A percentile compares a stretch with the other conserved stretches of the same genome.
Conservation (phyloP, 2,113 vertebrate genomes). For the Scomber colias region DNA sequence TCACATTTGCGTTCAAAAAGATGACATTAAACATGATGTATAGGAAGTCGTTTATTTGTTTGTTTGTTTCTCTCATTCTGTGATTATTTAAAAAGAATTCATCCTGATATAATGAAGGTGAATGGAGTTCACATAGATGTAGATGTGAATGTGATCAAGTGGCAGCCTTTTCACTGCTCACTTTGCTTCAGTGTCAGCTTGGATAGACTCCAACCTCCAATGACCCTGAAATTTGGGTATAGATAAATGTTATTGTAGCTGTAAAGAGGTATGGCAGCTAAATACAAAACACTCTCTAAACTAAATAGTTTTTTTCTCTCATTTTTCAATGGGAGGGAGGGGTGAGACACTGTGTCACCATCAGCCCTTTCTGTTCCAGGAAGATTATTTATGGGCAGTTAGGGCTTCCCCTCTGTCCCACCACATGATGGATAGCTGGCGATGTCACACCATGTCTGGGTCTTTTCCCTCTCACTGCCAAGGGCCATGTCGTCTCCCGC, state of each 20-base stretch:
- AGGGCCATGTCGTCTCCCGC: conserved; percentile 66
- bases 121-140: too few species aligned
- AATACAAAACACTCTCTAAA: background rate
- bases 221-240: too few species aligned
- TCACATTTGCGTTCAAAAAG: too few species aligned
- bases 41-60: too few species aligned
- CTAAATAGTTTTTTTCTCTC: background rate
- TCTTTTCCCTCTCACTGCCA: conserved; percentile 69
- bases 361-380: conserved; percentile 81
- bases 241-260: background rate
- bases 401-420: conserved; percentile 81
- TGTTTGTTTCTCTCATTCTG: too few species aligned
- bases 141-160: too few species aligned
- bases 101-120: too few species aligned
- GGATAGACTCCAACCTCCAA: background rate
- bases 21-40: too few species aligned
- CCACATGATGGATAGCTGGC: conserved; percentile 88
- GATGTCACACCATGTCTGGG: conserved; percentile 82
- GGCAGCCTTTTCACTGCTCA: too few species aligned
- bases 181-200: background rate
- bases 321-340: too few species aligned
- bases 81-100: too few species aligned
- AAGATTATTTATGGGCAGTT: conserved; percentile 87
- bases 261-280: background rate
- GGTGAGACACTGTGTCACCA: conserved; percentile 54